Percentiles rank a stretch among this genome's conserved stretches.
phyloP scores from a whole-genome alignment of 2,113 vertebrate species.

The Sander lucioperca region DNA sequence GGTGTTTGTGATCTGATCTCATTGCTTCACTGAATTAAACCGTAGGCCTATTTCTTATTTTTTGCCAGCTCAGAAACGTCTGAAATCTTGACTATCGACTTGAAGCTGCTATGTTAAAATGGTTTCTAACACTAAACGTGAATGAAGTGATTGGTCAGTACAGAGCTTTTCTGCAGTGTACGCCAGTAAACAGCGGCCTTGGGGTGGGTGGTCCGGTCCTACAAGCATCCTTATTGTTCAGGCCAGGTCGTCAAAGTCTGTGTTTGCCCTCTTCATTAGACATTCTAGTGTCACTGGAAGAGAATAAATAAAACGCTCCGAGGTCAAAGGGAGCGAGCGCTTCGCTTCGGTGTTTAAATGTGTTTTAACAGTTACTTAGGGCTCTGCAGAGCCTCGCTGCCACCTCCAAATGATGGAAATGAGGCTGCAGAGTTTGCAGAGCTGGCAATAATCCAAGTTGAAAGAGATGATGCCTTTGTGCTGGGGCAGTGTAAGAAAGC shows the following conservation, averaged over 20 bases:
- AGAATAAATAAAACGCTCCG: conserved; percentile 74
- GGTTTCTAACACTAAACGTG: conserved; percentile 7
- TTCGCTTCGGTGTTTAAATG: conserved; percentile 75
- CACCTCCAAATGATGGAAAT: conserved; percentile 79
- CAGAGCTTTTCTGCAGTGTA: conserved; percentile 38
- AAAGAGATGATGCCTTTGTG: conserved; percentile 77
- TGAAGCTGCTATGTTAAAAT: background rate
- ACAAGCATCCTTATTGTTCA: conserved; percentile 54
- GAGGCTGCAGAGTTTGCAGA: conserved; percentile 83
- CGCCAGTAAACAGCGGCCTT: conserved; percentile 61
- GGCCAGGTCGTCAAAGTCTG: conserved; percentile 60
- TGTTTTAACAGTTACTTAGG: conserved; percentile 84
- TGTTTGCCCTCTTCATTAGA: conserved; percentile 86
- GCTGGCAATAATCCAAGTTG: conserved; percentile 84
- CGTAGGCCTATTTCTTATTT: accelerated
- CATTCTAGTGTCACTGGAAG: conserved; percentile 80
- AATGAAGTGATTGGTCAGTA: background rate
- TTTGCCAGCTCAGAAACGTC: background rate
- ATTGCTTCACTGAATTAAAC: background rate
- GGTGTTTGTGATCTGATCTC: background rate
- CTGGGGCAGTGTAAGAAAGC: conserved; percentile 68
- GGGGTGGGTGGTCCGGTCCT: conserved; percentile 76
- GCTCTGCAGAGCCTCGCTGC: conserved; percentile 51
- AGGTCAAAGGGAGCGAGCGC: conserved; percentile 78
- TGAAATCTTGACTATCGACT: background rate